Base-by-base conservation (phyloP, 2,888 invertebrate species). In the Bibio marci region DNA sequence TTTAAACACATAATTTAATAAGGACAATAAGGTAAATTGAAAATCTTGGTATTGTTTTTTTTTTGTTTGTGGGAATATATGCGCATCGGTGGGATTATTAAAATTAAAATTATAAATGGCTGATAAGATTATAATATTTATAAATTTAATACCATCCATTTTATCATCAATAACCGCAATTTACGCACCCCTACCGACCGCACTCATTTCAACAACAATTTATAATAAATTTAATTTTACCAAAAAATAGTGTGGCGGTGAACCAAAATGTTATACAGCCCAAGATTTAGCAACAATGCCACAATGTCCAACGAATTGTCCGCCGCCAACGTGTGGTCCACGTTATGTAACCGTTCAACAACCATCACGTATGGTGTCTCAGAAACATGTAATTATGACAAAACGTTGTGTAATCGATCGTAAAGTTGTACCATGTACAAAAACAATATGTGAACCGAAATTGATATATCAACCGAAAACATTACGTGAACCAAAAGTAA, bases 321-420 rank as follows among this genome's bases (percentile, higher is more conserved):
- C 53, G 22, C 54, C 56, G 37, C 54, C 55, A 18, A 55, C 55
- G 4, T 43, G 43, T 26, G 35, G 50, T 27, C 56, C 56, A n/a
- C 55, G 54, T 47, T 52, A 53, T 43, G 53, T 58, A 18, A 56
- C 57, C 13, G 52, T 58, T 11, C 58, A 58, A 37, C 57, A 58
- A 37, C 57, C 56, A 5, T 57, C 58, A 1, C 53, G 55, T 6
- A 43, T 58, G 4, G 51, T 58, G 26, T 54, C 54, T 43, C 54
- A 55, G 46, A 58, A 58, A 44, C 53, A 54, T 7, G 56, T 58
- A n/a, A 53, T 58, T 4, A 56, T 54, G 17, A 39, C 39, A 12
- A 37, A 37, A 25, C 30, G 41, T n/a, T 39, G 39, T 14, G 36
- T 41, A 11, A 38, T 38, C 41, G 56, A 54, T 26, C 54, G 55